Evolutionary conservation across 2,888 invertebrate species (phyloP), one percentile per base, ranked within the genome.

Genomic region (Polymixis lichenea): DNA sequence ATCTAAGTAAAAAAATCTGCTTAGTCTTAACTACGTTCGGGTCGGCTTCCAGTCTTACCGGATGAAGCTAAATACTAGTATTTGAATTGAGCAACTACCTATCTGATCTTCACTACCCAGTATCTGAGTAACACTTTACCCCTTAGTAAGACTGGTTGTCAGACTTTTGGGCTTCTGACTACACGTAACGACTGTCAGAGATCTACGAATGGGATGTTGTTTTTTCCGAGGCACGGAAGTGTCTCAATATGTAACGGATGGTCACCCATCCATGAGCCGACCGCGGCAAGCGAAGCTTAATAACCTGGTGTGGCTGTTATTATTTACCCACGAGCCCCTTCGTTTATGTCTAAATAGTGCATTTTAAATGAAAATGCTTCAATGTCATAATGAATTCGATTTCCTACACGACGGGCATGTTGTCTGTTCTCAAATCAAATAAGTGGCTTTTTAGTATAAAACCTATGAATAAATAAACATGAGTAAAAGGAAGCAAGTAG

Each of bases 401-500:
- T 56, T 49, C 13, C 5, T 17, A 49, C 17, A 51, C 25, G 19
- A 73, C 15, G 13, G 0, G 38, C 11, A 11, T 25, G 4, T 15
- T 32, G 49, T 38, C 55, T 60, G 17, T 32, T 80, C 32, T 58
- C 11, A 32, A 25, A 28, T n/a, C 32, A 38, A 55, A 66, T 65
- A 15, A 66, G 28, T 19, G 53, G 53, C 28, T n/a, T 38, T 71
- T 53, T 64, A 49, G 17, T 49, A 64, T 65, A 77, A 64, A 49
- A 15, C 38, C 19, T 17, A 32, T 58, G 46, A 49, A 80, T 58
- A 58, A 66, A 67, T 67, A 56, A 55, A 53, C 7, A 7, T 11
- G 38, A 13, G 55, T 53, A 58, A 78, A 68, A 68, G 49, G 15
- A 53, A 43, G 53, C 32, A 56, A 65, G 61, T n/a, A n/a, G n/a